Evolutionary conservation across 2,113 vertebrate genomes (phyloP).

Genomic region (Sebastes fasciatus): DNA sequence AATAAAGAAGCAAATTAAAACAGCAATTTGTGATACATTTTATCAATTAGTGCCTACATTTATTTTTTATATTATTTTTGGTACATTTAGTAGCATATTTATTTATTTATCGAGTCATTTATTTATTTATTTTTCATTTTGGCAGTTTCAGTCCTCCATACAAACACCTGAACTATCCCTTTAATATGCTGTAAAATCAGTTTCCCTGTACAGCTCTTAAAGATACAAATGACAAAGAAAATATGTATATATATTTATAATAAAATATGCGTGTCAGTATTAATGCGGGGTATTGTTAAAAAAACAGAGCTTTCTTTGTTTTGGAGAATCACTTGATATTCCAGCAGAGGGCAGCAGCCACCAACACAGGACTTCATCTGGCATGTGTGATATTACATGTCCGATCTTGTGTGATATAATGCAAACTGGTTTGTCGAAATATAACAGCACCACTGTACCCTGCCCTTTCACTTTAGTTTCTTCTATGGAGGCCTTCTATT

Average conservation of each 20-base stretch:
- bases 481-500: background rate
- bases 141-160: no score
- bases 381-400: background rate
- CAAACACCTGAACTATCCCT: no score
- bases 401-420: conserved; percentile 20
- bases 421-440: conserved; percentile 20
- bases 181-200: background rate
- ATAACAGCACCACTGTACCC: background rate
- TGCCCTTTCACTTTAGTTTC: no score
- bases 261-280: background rate
- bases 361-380: conserved; percentile 14
- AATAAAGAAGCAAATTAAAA: no score
- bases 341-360: conserved; percentile 75
- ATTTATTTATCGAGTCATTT: no score
- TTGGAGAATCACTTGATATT: background rate
- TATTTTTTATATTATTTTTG: no score
- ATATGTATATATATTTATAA: background rate
- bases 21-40: no score
- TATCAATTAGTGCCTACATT: no score
- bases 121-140: no score
- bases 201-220: background rate
- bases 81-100: no score
- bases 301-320: background rate
- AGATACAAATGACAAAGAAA: background rate
- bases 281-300: background rate